phyloP scores from a whole-genome alignment of 2,797 vertebrate species.

The Erpetoichthys calabaricus region DNA sequence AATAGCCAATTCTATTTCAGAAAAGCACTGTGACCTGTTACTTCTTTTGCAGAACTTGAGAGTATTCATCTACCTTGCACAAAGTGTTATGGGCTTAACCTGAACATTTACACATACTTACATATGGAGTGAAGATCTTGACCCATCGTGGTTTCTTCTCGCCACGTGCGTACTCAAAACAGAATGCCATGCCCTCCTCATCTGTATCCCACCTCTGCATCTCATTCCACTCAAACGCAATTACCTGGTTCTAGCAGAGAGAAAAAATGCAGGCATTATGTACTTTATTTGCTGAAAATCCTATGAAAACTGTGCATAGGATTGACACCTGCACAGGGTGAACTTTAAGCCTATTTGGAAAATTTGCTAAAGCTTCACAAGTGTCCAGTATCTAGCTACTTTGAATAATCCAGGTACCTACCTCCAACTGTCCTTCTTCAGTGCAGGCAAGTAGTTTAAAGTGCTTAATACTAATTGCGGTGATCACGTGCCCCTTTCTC shows the following conservation, averaged over 20 bases:
- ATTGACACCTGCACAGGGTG: neutral
- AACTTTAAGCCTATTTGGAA: neutral
- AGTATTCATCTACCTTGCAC: no score
- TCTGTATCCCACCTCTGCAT: constrained; percentile 97
- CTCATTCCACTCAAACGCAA: constrained; percentile 85
- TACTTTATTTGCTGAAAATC: neutral
- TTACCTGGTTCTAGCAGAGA: constrained; percentile 77
- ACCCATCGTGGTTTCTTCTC: constrained; percentile 97
- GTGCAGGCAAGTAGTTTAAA: constrained; percentile 92
- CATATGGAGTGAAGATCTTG: constrained; percentile 94
- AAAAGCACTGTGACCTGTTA: no score
- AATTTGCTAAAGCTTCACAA: neutral
- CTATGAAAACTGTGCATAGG: neutral
- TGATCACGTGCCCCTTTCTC: constrained; percentile 82
- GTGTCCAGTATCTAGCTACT: no score
- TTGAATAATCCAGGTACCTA: constrained; percentile 15
- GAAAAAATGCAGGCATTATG: neutral
- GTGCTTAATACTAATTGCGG: constrained; percentile 84
- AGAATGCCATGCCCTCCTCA: constrained; percentile 94
- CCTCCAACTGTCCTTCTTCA: constrained; percentile 83
- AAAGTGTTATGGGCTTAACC: no score
- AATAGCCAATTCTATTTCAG: no score
- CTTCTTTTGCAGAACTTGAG: no score
- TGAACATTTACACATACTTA: constrained; percentile 37
- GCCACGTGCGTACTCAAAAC: constrained; percentile 86